These are phyloP conservation scores for Nasalis larvatus DNA, from an alignment of 2,113 vertebrate species.

Conservation along the genomic window DNA sequence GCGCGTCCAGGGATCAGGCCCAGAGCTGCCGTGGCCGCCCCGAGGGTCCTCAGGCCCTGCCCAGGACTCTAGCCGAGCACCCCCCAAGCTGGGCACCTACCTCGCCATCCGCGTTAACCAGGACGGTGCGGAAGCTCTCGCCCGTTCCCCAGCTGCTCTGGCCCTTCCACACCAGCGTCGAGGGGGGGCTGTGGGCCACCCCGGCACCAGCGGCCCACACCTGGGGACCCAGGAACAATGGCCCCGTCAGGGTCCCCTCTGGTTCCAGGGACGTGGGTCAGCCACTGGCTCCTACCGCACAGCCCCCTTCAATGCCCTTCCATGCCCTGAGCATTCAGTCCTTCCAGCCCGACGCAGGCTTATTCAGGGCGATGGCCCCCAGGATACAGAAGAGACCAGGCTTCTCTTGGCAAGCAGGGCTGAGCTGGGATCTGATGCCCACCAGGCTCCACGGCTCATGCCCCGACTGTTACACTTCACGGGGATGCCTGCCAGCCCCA, in stretches of 20 bases:
- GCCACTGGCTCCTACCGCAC: too few relatives aligned
- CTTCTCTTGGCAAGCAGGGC: accelerated
- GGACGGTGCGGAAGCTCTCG: slow-evolving; percentile 86
- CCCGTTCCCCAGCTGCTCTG: slow-evolving; percentile 95
- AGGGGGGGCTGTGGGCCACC: slow-evolving; percentile 91
- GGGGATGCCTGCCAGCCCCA: accelerated
- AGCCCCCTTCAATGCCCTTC: neutral
- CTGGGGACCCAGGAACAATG: slow-evolving; percentile 75
- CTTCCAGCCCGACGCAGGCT: neutral
- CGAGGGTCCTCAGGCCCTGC: neutral
- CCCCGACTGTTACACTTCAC: neutral
- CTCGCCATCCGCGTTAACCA: slow-evolving; percentile 92
- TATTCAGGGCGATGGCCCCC: accelerated
- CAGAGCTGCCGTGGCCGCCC: neutral
- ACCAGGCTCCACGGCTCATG: accelerated
- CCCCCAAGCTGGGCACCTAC: slow-evolving; percentile 75
- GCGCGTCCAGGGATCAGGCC: neutral
- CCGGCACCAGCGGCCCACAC: slow-evolving; percentile 95
- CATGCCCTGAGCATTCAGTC: neutral
- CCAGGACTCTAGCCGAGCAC: neutral
- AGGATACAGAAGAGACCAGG: neutral
- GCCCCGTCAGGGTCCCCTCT: accelerated
- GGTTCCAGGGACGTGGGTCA: neutral
- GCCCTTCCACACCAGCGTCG: slow-evolving; percentile 95
- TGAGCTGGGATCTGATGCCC: too few relatives aligned